Percentiles rank a stretch among this genome's conserved stretches.
Conservation (phyloP, 2,888 invertebrate genomes). For the Campopleginae sp. region DNA sequence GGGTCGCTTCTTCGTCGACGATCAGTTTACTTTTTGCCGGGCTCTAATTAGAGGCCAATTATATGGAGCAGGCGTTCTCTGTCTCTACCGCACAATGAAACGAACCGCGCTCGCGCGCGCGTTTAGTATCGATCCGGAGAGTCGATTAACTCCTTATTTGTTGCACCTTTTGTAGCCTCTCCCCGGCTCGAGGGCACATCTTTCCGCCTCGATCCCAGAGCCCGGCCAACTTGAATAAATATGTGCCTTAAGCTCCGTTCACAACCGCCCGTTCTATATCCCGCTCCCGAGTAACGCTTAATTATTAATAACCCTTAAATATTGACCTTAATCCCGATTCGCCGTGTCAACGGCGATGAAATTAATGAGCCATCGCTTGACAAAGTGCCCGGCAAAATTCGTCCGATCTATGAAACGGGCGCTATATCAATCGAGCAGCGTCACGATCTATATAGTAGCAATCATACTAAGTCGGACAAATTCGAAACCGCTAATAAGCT, state of each 20-base stretch:
- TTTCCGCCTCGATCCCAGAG: conserved; percentile 20
- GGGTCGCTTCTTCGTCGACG: conserved; percentile 56
- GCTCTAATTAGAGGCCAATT: conserved; percentile 81
- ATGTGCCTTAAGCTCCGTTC: conserved; percentile 71
- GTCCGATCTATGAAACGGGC: conserved; percentile 4
- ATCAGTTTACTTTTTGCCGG: conserved; percentile 73
- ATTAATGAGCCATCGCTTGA: background rate
- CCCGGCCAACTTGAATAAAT: conserved; percentile 76
- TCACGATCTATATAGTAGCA: conserved; percentile 73
- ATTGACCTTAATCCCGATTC: too few relatives aligned
- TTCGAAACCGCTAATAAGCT: conserved; percentile 83
- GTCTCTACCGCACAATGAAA: conserved; percentile 78
- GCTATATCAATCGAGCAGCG: conserved; percentile 24
- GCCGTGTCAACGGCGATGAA: too few relatives aligned
- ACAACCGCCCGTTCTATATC: conserved; percentile 48
- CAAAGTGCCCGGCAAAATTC: conserved; percentile 3
- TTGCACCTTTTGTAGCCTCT: conserved; percentile 77
- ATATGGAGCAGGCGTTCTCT: conserved; percentile 81
- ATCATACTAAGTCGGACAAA: conserved; percentile 82
- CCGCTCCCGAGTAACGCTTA: background rate
- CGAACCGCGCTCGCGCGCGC: conserved; percentile 72
- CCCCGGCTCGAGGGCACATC: conserved; percentile 68
- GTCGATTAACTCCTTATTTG: conserved; percentile 80
- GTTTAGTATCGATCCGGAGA: conserved; percentile 78
- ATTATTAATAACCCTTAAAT: too few relatives aligned